Base-by-base conservation (phyloP, 2,113 vertebrate genomes). In the Corythornis cristatus region DNA sequence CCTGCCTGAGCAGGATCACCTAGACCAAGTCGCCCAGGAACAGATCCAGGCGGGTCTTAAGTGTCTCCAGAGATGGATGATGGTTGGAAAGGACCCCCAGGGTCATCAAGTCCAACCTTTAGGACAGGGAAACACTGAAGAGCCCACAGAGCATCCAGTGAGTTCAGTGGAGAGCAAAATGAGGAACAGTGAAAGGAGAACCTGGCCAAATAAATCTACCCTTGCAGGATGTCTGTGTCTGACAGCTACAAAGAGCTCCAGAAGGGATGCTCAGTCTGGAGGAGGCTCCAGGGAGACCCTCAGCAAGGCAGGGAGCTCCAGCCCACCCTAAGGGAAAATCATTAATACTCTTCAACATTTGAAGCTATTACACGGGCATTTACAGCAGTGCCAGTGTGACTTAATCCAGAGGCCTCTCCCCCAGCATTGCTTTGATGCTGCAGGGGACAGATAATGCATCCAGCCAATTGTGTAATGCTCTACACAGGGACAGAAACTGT, bases 221-320 rank as follows among this genome's bases (percentile, higher is more conserved):
- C 53, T 31, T 35, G 46, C 42, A 21, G 81, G 46, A 31, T 40
- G 50, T 68, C 54, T 51, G 42, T 4, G 26, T 3, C 0, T 4
- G 20, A 31, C 10, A 16, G 65, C 2, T 29, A 4, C 12, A 48
- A 26, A 25, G 62, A 26, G 73, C 29, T 40, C 25, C 0, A 0
- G 37, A 37, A 37, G 37, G 37, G 37, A 37, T 37, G 37, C 9
- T 37, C 37, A 9, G 37, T 9, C 9, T 37, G 37, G 37, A 37
- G 37, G 37, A 37, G 37, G 37, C 37, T 37, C 37, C 37, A 37
- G 37, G 37, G 37, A 37, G 37, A 37, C 37, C 37, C 37, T 37
- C 37, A 37, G 37, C 37, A 37, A 37, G 37, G 37, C 37, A 37
- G 37, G 37, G 37, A 37, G 37, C 37, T 37, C 37, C 37, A 37